These are phyloP conservation scores for Stenchaetothrips biformis DNA, from an alignment of 2,888 invertebrate genomes.

Conservation along the genomic window DNA sequence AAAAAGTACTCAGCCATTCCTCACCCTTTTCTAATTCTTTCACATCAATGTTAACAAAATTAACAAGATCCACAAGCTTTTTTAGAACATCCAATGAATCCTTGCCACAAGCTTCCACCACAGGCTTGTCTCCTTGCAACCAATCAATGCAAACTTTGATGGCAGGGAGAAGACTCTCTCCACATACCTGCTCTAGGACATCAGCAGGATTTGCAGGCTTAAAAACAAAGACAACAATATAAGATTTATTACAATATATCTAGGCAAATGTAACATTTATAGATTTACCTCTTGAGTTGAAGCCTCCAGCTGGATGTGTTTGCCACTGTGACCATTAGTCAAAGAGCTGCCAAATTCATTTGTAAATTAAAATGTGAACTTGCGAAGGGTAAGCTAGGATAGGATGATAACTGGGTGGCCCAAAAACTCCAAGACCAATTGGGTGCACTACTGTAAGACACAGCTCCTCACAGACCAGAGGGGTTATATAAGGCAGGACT, in stretches of 20 bases:
- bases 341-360: too few relatives aligned
- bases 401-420: too few relatives aligned
- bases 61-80: constrained; percentile 72
- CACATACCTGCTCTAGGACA: constrained; percentile 55
- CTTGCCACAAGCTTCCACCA: constrained; percentile 71
- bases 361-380: too few relatives aligned
- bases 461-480: too few relatives aligned
- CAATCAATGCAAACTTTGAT: constrained; percentile 79
- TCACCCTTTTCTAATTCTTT: constrained; percentile 38
- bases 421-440: too few relatives aligned
- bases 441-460: too few relatives aligned
- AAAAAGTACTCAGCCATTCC: background rate
- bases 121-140: constrained; percentile 71
- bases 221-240: background rate
- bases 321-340: too few relatives aligned
- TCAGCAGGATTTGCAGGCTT: constrained; percentile 46
- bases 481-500: too few relatives aligned
- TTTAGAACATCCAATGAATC: constrained; percentile 74
- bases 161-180: constrained; percentile 54
- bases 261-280: background rate
- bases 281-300: background rate
- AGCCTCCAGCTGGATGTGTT: too few relatives aligned
- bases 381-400: too few relatives aligned
- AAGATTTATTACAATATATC: background rate
- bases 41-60: constrained; percentile 55